A percentile compares a stretch with the other conserved stretches of the same genome.
These are phyloP conservation scores for Campoplex nolae DNA, from an alignment of 2,888 invertebrate genomes.

Conservation along the genomic window DNA sequence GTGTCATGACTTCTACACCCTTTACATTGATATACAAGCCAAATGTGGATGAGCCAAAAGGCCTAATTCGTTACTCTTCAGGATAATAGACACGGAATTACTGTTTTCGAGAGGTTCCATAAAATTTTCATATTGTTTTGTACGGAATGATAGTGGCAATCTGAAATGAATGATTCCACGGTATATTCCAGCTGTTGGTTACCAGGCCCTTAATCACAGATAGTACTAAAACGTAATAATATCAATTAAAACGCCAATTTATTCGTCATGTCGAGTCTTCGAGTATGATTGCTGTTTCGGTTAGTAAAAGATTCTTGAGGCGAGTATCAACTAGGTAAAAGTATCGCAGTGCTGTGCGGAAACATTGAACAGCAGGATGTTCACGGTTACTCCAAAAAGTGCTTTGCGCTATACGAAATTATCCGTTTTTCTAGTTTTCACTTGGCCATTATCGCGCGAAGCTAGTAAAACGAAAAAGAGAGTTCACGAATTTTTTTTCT, in stretches of 20 bases:
- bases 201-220: not conserved
- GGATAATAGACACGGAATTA: not conserved
- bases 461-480: conserved; percentile 60
- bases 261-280: not conserved
- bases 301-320: not conserved
- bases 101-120: not conserved
- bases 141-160: not conserved
- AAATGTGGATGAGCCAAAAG: not conserved
- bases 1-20: not conserved
- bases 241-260: not conserved
- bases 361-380: conserved; percentile 17
- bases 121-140: not conserved
- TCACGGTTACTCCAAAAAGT: conserved; percentile 49
- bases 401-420: conserved; percentile 63
- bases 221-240: not conserved
- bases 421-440: conserved; percentile 58
- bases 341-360: not conserved
- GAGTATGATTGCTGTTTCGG: not conserved
- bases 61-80: not conserved
- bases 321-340: not conserved
- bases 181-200: not conserved
- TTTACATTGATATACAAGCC: not conserved
- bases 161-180: not conserved
- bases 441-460: conserved; percentile 72
- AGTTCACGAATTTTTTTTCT: conserved; percentile 71